phyloP scores from a whole-genome alignment of 2,888 invertebrate genomes.

The Anarsia innoxiella region DNA sequence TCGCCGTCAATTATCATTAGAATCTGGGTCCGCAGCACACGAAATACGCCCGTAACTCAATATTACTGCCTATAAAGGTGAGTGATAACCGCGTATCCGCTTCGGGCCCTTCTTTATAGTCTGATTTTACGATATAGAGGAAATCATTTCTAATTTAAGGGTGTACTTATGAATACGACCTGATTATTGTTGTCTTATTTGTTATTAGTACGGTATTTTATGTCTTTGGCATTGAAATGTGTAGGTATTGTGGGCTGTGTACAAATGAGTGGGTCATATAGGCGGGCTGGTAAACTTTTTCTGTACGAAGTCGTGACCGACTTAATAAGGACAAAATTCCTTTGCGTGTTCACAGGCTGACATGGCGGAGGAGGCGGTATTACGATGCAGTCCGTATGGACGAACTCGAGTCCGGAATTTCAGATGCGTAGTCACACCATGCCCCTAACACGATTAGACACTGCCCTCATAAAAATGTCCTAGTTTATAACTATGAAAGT shows the following conservation, averaged over 20 bases:
- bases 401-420: conserved; percentile 45
- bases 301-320: too few species aligned
- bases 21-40: conserved; percentile 41
- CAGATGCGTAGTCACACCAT: conserved; percentile 37
- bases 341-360: conserved; percentile 39
- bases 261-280: too few species aligned
- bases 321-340: conserved; percentile 41
- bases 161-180: conserved; percentile 10
- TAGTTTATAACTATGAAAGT: too few species aligned
- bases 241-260: too few species aligned
- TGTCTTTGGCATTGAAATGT: too few species aligned
- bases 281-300: too few species aligned
- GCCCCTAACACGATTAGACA: conserved; percentile 40
- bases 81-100: conserved; percentile 55
- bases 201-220: too few species aligned
- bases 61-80: conserved; percentile 70
- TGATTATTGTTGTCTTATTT: conserved; percentile 10
- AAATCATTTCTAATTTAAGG: conserved; percentile 36
- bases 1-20: conserved; percentile 64
- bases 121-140: conserved; percentile 38
- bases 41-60: conserved; percentile 54
- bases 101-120: conserved; percentile 36
- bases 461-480: not conserved
- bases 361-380: too few species aligned
- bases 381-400: conserved; percentile 55